Evolutionary conservation across 2,113 vertebrate genomes (phyloP).

Genomic region (Protobothrops flavoviridis): DNA sequence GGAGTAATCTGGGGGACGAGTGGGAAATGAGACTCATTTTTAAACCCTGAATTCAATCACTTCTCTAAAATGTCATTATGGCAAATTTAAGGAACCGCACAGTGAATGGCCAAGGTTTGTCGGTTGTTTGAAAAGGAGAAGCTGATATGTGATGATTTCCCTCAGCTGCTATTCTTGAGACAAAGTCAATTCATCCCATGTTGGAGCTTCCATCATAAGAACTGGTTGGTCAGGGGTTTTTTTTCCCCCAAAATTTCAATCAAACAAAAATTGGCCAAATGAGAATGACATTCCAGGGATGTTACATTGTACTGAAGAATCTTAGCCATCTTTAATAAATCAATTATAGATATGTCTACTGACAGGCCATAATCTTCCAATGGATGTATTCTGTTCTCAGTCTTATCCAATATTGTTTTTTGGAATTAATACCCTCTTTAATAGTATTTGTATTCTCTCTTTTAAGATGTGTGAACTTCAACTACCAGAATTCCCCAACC

Average conservation of each 20-base stretch:
- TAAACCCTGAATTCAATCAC: not conserved
- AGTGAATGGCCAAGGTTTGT: not conserved
- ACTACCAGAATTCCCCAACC: not conserved
- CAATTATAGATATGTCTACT: not conserved
- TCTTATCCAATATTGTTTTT: not conserved
- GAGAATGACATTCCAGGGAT: not conserved
- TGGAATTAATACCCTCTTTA: not conserved
- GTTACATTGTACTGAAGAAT: not conserved
- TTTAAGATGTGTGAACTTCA: not conserved
- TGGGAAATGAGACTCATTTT: not conserved
- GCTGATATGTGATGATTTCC: not conserved
- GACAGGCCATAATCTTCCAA: not conserved
- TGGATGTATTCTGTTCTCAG: not conserved
- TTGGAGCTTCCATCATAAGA: not conserved
- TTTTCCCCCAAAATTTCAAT: not conserved
- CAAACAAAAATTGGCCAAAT: not conserved
- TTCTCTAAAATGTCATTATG: not conserved
- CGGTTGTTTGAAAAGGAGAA: not conserved
- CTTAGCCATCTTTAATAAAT: not conserved
- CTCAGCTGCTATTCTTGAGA: not conserved
- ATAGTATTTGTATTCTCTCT: not conserved
- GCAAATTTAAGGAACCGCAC: not conserved
- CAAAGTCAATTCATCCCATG: not conserved
- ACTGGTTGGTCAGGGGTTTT: too few species aligned
- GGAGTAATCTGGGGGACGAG: not conserved